phyloP scores from a whole-genome alignment of 2,888 invertebrate species.

The Eupithecia dodoneata region DNA sequence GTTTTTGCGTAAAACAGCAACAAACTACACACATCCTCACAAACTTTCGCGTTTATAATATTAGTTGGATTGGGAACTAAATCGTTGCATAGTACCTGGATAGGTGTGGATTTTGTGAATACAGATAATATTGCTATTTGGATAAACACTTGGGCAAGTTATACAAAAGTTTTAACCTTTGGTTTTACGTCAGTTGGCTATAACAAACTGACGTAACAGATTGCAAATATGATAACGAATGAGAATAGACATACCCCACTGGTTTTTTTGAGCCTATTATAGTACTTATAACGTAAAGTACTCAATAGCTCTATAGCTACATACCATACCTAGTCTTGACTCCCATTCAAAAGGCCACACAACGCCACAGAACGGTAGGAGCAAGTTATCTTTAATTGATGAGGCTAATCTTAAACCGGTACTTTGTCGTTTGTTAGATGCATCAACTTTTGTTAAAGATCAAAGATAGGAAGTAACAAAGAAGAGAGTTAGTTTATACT shows the following conservation, averaged over 20 bases:
- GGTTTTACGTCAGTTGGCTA: too few relatives aligned
- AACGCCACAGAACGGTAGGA: conserved; percentile 62
- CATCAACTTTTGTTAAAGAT: conserved; percentile 60
- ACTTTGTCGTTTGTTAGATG: conserved; percentile 69
- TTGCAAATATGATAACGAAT: neutral
- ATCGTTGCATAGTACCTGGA: too few relatives aligned
- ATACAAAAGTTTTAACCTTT: too few relatives aligned
- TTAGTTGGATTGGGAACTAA: too few relatives aligned
- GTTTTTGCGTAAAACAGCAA: too few relatives aligned
- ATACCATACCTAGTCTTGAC: conserved; percentile 45
- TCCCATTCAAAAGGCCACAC: conserved; percentile 65
- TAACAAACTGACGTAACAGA: neutral
- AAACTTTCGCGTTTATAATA: too few relatives aligned
- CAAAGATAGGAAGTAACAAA: conserved; percentile 54
- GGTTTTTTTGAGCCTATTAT: neutral
- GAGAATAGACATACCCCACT: neutral
- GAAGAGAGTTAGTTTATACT: conserved; percentile 52
- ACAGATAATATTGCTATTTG: too few relatives aligned
- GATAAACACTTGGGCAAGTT: too few relatives aligned
- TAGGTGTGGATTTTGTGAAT: neutral
- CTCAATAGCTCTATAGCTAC: neutral
- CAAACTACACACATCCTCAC: too few relatives aligned
- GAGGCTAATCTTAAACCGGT: conserved; percentile 74
- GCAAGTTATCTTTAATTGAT: conserved; percentile 73
- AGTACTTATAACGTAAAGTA: neutral